Evolutionary conservation across 2,888 invertebrate genomes (phyloP).

Genomic region (Buathra laborator): DNA sequence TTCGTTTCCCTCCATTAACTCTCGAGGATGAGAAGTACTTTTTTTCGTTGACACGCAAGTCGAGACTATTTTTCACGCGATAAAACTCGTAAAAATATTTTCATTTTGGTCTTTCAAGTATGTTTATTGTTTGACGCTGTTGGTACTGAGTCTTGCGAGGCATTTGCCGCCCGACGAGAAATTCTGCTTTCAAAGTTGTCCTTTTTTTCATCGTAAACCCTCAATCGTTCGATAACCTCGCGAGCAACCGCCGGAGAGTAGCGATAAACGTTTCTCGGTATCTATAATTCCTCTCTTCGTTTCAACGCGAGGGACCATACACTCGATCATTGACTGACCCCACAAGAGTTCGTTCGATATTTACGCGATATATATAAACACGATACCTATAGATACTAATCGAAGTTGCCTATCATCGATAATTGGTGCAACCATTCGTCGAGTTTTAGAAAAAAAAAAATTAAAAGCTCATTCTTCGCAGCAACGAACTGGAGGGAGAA

Average conservation of each 20-base stretch:
- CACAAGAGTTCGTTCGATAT: constrained; percentile 10
- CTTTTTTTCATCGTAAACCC: background rate
- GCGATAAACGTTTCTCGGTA: constrained; percentile 17
- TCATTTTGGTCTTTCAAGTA: no score
- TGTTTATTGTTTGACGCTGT: no score
- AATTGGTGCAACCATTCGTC: background rate
- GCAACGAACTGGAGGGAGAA: background rate
- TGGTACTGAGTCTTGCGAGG: background rate
- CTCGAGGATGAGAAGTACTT: constrained; percentile 8
- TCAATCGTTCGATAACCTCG: constrained; percentile 27
- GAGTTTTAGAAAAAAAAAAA: background rate
- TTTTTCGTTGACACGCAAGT: constrained; percentile 20
- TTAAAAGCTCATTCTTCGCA: background rate
- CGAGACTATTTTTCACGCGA: background rate
- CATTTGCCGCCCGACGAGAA: background rate
- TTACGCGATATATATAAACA: constrained; percentile 2
- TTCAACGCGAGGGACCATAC: constrained; percentile 33
- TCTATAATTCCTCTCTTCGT: background rate
- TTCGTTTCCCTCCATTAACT: constrained; percentile 23
- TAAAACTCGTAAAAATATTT: constrained; percentile 1
- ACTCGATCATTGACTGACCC: constrained; percentile 42
- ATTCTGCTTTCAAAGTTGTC: background rate
- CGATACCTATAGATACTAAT: background rate
- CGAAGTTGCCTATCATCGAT: background rate
- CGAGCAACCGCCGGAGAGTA: background rate